Conservation (phyloP, 1,140 invertebrate species). For the Trachelipus rathkii region DNA sequence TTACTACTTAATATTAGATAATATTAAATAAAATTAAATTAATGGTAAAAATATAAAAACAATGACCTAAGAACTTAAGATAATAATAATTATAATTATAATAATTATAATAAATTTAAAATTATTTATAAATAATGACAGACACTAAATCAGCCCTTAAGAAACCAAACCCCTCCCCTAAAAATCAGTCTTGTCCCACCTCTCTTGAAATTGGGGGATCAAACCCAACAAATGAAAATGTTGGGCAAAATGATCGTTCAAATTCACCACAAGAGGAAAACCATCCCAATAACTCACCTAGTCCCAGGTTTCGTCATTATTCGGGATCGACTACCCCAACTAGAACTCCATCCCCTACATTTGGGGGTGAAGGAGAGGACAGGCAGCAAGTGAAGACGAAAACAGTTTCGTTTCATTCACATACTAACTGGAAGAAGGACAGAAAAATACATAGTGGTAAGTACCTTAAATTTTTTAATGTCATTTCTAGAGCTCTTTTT, state of each 20-base stretch:
- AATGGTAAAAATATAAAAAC: too few relatives aligned
- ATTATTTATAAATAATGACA: too few relatives aligned
- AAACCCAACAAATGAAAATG: neutral
- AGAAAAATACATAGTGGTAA: slow-evolving; percentile 43
- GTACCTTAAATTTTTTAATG: too few relatives aligned
- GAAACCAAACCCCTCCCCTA: too few relatives aligned
- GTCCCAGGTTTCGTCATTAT: neutral
- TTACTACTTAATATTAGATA: too few relatives aligned
- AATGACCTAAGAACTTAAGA: too few relatives aligned
- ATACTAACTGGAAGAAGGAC: slow-evolving; percentile 45
- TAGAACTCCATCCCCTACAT: neutral
- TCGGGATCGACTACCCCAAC: neutral
- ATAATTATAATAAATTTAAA: too few relatives aligned
- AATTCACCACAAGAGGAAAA: neutral
- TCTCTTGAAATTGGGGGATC: neutral
- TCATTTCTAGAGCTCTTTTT: too few relatives aligned
- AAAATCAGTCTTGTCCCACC: neutral
- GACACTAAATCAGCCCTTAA: too few relatives aligned
- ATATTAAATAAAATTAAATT: too few relatives aligned
- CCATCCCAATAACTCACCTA: neutral
- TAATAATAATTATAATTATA: too few relatives aligned
- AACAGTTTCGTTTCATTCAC: slow-evolving; percentile 43
- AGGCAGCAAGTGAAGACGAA: slow-evolving; percentile 30
- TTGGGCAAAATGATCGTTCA: neutral
- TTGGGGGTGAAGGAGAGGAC: neutral